These are phyloP conservation scores for Lepus americanus DNA, from an alignment of 2,113 vertebrate species.

Conservation along the genomic window DNA sequence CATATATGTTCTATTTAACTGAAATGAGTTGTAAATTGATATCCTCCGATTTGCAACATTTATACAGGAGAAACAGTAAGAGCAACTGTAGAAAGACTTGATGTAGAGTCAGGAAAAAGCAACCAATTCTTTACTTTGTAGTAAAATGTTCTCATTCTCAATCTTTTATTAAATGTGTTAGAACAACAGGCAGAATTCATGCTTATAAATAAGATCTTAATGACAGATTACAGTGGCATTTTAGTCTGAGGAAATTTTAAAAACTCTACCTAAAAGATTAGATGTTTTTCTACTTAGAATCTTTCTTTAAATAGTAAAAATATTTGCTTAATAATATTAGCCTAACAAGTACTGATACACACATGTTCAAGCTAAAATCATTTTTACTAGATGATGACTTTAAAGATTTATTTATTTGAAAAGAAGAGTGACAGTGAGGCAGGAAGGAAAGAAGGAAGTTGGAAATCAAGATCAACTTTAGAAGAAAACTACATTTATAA, in stretches of 20 bases:
- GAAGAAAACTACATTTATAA: neutral
- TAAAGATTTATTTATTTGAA: neutral
- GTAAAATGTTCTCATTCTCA: neutral
- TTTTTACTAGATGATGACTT: neutral
- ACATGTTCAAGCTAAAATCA: neutral
- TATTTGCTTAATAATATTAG: neutral
- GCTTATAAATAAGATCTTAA: neutral
- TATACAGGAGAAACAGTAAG: neutral
- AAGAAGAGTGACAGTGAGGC: no score
- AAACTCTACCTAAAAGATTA: neutral
- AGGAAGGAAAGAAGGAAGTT: no score
- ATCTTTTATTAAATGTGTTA: neutral
- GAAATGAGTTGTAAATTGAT: neutral
- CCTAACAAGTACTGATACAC: neutral
- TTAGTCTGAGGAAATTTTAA: neutral
- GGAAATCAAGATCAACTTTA: neutral
- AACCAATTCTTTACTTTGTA: neutral
- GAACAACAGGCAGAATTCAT: neutral
- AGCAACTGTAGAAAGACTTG: neutral
- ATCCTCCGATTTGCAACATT: neutral
- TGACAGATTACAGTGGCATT: neutral
- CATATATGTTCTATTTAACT: slow-evolving; percentile 25
- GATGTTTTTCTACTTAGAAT: neutral
- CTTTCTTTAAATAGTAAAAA: neutral
- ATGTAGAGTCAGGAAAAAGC: neutral